phyloP scores from a whole-genome alignment of 1,140 invertebrate species.

The Campoletis sonorensis region DNA sequence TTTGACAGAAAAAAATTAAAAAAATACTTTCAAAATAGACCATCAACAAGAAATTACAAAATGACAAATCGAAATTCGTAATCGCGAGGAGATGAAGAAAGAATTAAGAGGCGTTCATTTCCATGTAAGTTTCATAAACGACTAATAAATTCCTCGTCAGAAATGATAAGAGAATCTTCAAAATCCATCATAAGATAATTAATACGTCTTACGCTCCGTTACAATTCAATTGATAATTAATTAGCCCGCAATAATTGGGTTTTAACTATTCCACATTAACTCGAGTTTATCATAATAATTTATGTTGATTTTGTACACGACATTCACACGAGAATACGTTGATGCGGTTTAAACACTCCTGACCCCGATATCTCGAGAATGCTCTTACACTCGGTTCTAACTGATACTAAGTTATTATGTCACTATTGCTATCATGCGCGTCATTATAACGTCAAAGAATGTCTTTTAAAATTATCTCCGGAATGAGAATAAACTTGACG shows the following conservation, averaged over 20 bases:
- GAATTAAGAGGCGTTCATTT: too few relatives aligned
- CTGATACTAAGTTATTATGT: conserved; percentile 8
- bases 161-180: too few relatives aligned
- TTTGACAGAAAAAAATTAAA: too few relatives aligned
- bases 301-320: not conserved
- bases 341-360: not conserved
- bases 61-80: too few relatives aligned
- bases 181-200: too few relatives aligned
- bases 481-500: not conserved
- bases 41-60: too few relatives aligned
- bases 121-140: too few relatives aligned
- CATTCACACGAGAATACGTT: not conserved
- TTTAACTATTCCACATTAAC: not conserved
- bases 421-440: not conserved
- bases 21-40: too few relatives aligned
- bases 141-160: too few relatives aligned
- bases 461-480: not conserved
- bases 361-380: conserved; percentile 10
- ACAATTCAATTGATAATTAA: too few relatives aligned
- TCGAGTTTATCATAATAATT: not conserved
- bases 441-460: not conserved
- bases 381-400: not conserved
- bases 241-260: not conserved
- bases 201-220: too few relatives aligned
- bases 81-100: too few relatives aligned